phyloP scores from a whole-genome alignment of 1,140 invertebrate species.

The Trachymyrmex cornetzi region DNA sequence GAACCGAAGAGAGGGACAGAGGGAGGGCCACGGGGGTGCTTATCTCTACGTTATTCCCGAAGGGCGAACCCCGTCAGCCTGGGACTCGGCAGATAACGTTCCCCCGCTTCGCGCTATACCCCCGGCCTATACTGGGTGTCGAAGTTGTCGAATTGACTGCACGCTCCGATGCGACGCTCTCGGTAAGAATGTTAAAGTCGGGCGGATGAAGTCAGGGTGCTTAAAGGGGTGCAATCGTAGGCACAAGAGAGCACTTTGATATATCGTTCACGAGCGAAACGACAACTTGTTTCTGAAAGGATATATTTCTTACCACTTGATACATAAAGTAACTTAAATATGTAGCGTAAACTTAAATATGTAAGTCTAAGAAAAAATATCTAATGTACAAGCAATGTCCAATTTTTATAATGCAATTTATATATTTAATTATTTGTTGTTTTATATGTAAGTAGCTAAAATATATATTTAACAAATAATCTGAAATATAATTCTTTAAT shows the following conservation, averaged over 20 bases:
- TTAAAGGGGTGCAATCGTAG: constrained; percentile 53
- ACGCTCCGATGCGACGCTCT: constrained; percentile 54
- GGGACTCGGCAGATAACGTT: constrained; percentile 85
- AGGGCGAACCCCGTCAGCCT: constrained; percentile 85
- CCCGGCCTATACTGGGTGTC: constrained; percentile 80
- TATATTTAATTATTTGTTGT: neutral
- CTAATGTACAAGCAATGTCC: neutral
- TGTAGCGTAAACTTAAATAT: neutral
- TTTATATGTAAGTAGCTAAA: neutral
- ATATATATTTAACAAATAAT: neutral
- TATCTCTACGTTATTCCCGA: constrained; percentile 86
- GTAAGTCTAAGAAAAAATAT: neutral
- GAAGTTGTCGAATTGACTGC: constrained; percentile 81
- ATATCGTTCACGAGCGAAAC: neutral
- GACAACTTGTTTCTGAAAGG: neutral
- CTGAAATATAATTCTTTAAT: neutral
- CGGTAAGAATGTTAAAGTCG: constrained; percentile 60
- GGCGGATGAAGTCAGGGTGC: neutral
- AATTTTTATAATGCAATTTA: constrained; percentile 18
- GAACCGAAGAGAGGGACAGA: constrained; percentile 40
- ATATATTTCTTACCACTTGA: neutral
- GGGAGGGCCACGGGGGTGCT: constrained; percentile 78
- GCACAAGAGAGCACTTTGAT: neutral
- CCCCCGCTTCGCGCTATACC: constrained; percentile 67
- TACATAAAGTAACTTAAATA: neutral